Base-by-base conservation (phyloP, 2,113 vertebrate species). In the Eulemur rufifrons region DNA sequence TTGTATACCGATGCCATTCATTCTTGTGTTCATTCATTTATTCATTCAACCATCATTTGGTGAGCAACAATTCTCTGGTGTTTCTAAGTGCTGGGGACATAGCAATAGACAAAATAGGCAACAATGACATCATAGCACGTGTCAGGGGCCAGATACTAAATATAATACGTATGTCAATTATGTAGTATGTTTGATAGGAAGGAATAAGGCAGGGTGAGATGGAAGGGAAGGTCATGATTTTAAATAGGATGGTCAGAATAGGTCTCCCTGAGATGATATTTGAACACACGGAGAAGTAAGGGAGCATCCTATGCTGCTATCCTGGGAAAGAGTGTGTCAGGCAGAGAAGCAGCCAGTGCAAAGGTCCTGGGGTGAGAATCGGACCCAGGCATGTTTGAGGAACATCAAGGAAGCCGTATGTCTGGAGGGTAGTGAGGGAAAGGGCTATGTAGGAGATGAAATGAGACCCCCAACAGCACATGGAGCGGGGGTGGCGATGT, bases 401-500 rank as follows among this genome's bases (percentile, higher is more conserved):
- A 61, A 8, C 15, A 32, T n/a, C 13, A 11, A 23, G 32, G 47
- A 37, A 83, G 15, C 66, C 73, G 5, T 5, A 42, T 64, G 3
- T 18, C 39, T 29, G 13, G 29, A 14, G 14, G 4, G 1, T 20
- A 21, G 14, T 8, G 32, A 63, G 17, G 21, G 10, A 32, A 92
- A 34, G 14, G 8, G 20, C 6, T 5, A 9, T 0, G 18, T 6
- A 23, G 20, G 64, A 86, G 20, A 64, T 1, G 45, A 80, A 66
- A 90, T 14, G 8, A 42, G 7, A 73, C 34, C 8, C 27, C 12
- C 14, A 45, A 23, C 18, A 17, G 59, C 59, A 20, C 18, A 34
- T 25, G 2, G 69, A 83, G 23, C 5, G 29, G 0, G 29, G 56
- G 45, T 17, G 14, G 34, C 2, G 9, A 71, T 0, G 1, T 0